A percentile compares a stretch with the other conserved stretches of the same genome.
Conservation (phyloP, 2,888 invertebrate genomes). For the Zele albiditarsus region DNA sequence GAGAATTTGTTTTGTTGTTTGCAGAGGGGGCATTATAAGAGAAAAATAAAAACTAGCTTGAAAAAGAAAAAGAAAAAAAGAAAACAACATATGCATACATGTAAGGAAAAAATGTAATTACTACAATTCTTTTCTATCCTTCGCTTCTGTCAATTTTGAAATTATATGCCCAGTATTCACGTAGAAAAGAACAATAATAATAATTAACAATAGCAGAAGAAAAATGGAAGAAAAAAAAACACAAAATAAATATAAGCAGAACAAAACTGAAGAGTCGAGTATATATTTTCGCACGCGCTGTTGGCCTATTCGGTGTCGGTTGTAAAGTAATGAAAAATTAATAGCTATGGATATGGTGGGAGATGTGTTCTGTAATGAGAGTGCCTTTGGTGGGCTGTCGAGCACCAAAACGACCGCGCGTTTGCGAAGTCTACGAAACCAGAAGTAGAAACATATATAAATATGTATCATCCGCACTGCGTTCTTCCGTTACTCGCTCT, state of each 20-base stretch:
- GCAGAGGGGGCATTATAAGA: background rate
- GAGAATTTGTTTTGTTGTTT: too few relatives aligned
- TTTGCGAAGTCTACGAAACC: conserved; percentile 33
- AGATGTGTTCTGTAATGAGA: conserved; percentile 61
- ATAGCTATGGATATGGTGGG: conserved; percentile 59
- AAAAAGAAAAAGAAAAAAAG: background rate
- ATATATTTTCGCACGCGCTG: background rate
- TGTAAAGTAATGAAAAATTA: conserved; percentile 66
- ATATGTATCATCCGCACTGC: background rate
- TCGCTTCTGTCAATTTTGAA: background rate
- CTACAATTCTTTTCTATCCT: background rate
- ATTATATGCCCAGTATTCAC: too few relatives aligned
- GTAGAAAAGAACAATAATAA: background rate
- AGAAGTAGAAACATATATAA: conserved; percentile 5
- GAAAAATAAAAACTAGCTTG: background rate
- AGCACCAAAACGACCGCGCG: conserved; percentile 25
- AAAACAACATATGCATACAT: background rate
- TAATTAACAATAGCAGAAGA: background rate
- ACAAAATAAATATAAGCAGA: too few relatives aligned
- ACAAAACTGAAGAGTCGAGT: background rate
- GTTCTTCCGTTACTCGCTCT: background rate
- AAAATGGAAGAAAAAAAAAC: background rate
- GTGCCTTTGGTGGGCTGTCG: conserved; percentile 55
- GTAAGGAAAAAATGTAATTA: background rate
- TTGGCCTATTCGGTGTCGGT: conserved; percentile 36